These are phyloP conservation scores for Spizaetus ornatus DNA, from an alignment of 2,113 vertebrate genomes.

Conservation along the genomic window DNA sequence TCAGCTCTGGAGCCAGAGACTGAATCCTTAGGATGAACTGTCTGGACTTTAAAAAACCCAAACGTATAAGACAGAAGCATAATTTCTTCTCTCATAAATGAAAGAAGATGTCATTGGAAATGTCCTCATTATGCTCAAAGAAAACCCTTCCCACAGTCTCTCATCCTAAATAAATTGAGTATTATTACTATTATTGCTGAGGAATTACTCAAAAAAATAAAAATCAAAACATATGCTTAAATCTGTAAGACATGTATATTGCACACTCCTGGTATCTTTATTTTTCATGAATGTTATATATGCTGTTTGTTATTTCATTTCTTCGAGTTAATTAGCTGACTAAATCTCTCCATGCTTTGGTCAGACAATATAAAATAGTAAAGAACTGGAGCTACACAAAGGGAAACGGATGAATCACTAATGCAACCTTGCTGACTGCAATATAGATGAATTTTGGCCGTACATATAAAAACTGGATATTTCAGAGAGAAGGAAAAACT, in stretches of 20 bases:
- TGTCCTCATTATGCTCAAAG: background rate
- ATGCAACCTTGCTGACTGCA: background rate
- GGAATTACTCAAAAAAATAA: background rate
- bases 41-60: background rate
- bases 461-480: background rate
- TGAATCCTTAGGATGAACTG: background rate
- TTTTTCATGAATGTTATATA: background rate
- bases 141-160: background rate
- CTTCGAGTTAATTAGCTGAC: background rate
- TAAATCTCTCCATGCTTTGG: background rate
- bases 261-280: background rate
- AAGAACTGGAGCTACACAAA: background rate
- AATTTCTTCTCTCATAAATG: background rate
- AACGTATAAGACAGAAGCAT: background rate
- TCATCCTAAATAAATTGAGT: background rate
- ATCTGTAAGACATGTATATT: background rate
- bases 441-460: background rate
- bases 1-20: background rate
- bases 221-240: background rate
- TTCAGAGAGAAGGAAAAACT: background rate
- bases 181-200: background rate
- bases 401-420: background rate
- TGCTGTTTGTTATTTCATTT: background rate
- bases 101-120: background rate
- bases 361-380: background rate